Conservation (phyloP, 2,888 invertebrate genomes). For the Microctonus hyperodae region DNA sequence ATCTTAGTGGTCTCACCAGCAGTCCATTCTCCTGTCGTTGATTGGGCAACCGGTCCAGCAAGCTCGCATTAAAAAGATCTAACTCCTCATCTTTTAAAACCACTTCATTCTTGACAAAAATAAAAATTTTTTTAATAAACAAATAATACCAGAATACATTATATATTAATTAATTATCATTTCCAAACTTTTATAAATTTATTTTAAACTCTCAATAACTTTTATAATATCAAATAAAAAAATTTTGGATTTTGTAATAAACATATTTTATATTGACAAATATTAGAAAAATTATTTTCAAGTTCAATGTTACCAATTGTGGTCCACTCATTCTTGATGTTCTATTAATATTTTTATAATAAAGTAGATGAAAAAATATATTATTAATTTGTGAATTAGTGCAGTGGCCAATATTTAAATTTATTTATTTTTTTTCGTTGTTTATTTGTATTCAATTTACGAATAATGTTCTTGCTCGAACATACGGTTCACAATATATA, state of each 20-base stretch:
- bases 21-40: conserved; percentile 65
- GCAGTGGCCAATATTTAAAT: not conserved
- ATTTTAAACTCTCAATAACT: not conserved
- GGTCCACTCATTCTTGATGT: not conserved
- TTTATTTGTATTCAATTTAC: conserved; percentile 4
- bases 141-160: not conserved
- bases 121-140: not conserved
- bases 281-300: not conserved
- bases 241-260: not conserved
- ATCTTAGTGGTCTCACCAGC: conserved; percentile 78
- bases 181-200: not conserved
- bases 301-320: not conserved
- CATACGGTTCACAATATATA: conserved; percentile 30
- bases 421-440: conserved; percentile 27
- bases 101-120: conserved; percentile 28
- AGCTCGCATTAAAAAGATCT: conserved; percentile 51
- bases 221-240: not conserved
- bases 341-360: not conserved
- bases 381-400: not conserved
- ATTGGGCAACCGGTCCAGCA: conserved; percentile 52
- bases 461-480: conserved; percentile 26
- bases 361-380: not conserved
- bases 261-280: not conserved
- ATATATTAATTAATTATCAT: not conserved
- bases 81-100: conserved; percentile 40